A percentile compares a stretch with the other conserved stretches of the same genome.
phyloP scores from a whole-genome alignment of 2,797 vertebrate genomes.

The Helicolenus hilgendorfi region DNA sequence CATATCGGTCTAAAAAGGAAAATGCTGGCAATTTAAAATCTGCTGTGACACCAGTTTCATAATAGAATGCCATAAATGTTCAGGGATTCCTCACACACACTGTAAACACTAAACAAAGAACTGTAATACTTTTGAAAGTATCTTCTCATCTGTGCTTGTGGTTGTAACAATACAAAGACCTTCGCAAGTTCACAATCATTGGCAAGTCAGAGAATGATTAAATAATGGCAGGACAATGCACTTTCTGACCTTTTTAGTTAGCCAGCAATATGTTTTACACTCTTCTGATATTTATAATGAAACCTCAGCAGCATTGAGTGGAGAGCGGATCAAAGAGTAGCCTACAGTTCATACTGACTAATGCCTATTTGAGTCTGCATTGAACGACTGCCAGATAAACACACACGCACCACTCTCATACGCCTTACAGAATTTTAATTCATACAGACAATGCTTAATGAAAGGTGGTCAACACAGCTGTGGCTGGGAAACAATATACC shows the following conservation, averaged over 20 bases:
- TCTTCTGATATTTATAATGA: constrained; percentile 64
- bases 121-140: neutral
- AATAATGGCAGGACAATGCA: constrained; percentile 10
- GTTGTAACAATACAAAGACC: neutral
- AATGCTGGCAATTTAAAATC: neutral
- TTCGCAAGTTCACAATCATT: constrained; percentile 3
- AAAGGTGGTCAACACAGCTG: constrained; percentile 61
- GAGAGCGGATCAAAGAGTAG: constrained; percentile 54
- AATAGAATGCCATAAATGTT: neutral
- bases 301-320: constrained; percentile 58
- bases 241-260: constrained; percentile 57
- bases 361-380: constrained; percentile 27
- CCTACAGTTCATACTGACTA: constrained; percentile 25
- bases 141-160: neutral
- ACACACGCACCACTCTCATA: neutral
- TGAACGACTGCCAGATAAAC: neutral
- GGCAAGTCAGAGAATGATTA: constrained; percentile 16
- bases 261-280: constrained; percentile 40
- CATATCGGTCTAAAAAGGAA: neutral
- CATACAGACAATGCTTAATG: constrained; percentile 32
- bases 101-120: neutral
- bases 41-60: neutral
- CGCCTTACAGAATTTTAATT: constrained; percentile 5
- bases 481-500: constrained; percentile 61
- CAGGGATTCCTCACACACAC: neutral